Base-by-base conservation (phyloP, 2,797 vertebrate species). In the Gobionotothen gibberifrons region DNA sequence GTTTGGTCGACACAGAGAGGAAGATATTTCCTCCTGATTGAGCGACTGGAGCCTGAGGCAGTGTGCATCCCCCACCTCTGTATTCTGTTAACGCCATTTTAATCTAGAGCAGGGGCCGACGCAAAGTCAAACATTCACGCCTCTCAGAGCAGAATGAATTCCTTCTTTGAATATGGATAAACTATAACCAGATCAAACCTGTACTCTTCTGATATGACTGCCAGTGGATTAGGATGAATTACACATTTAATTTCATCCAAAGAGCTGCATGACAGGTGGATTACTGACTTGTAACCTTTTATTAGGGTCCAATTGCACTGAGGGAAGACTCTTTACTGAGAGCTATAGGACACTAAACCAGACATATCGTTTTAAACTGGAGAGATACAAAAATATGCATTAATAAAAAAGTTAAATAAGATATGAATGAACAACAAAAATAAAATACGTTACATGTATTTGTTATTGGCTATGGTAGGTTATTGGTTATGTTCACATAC, bases 71-170 rank as follows among this genome's bases (percentile, higher is more conserved):
- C 15, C 85, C 85, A 87, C 78, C 77, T 79, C 90, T 19, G 88
- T 86, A 87, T 88, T 88, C 85, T 80, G 88, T 88, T 81, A 76
- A 80, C 40, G 51, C 78, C 75, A 60, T 83, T 89, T 84, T 92
- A 90, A 92, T 91, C 89, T 85, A 16, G 87, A 85, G 82, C 85
- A 62, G 81, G 72, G 81, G 73, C 83, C 44, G 62, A 82, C 40
- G 56, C 83, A 79, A 87, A 90, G 84, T 83, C 82, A 81, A 86
- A 90, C 83, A 87, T 85, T 79, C 66, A 77, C 40, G 55, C 79
- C 72, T 87, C 79, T 87, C 44, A 17, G 14, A 58, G 74, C 74
- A 74, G 82, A 84, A 84, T 74, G 74, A 55, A 69, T 69, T 76
- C 87, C 81, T 74, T 65, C 81, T 87, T 82, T 80, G 77, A 85